Evolutionary conservation across 2,888 invertebrate genomes (phyloP).

Genomic region (Conomelus anceps): DNA sequence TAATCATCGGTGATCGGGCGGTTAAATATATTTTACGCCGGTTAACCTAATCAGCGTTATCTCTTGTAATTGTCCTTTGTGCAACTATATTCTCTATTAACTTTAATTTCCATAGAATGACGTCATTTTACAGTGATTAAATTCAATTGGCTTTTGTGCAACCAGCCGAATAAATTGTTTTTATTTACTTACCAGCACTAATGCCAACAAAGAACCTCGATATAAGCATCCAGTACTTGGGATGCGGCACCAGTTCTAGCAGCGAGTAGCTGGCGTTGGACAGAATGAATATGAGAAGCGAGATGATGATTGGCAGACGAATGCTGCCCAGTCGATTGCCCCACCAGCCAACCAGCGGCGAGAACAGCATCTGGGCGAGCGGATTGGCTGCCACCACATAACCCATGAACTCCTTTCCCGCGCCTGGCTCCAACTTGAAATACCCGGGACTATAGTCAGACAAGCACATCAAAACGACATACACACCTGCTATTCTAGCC

Average conservation of each 20-base stretch:
- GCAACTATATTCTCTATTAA: too few species aligned
- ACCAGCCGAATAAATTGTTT: not conserved
- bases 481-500: too few species aligned
- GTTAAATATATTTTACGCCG: too few species aligned
- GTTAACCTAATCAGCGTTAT: too few species aligned
- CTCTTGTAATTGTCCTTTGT: too few species aligned
- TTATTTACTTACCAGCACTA: constrained; percentile 58
- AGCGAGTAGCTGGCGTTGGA: constrained; percentile 69
- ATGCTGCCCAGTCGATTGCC: constrained; percentile 67
- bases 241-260: constrained; percentile 60
- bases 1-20: too few species aligned
- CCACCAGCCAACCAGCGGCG: constrained; percentile 79
- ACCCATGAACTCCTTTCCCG: constrained; percentile 77
- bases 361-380: constrained; percentile 77
- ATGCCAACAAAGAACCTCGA: constrained; percentile 76
- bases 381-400: constrained; percentile 81
- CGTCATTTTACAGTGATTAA: too few species aligned
- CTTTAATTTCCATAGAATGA: too few species aligned
- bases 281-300: constrained; percentile 62
- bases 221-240: constrained; percentile 65
- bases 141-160: too few species aligned
- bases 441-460: constrained; percentile 9
- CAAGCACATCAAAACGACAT: not conserved
- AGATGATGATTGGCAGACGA: constrained; percentile 61
- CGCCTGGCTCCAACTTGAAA: constrained; percentile 64